These are phyloP conservation scores for Hypanus sabinus DNA, from an alignment of 2,113 vertebrate species.

Conservation along the genomic window DNA sequence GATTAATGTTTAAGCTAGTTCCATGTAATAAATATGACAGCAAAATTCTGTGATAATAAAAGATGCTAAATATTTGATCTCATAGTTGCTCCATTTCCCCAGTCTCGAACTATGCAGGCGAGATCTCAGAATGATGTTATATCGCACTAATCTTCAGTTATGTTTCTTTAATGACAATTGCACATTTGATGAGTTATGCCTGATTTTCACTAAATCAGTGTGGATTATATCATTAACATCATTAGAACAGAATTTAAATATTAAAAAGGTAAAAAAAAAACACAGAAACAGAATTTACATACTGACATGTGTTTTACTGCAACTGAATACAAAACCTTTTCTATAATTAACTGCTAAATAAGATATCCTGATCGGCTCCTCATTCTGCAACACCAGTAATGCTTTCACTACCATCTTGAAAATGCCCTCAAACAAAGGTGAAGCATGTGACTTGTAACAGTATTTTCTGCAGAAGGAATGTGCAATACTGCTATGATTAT, in stretches of 20 bases:
- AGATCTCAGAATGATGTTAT: conserved; percentile 78
- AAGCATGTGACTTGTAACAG: background rate
- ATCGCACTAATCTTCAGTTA: conserved; percentile 79
- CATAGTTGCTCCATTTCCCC: conserved; percentile 45
- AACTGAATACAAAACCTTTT: background rate
- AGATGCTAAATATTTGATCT: conserved; percentile 69
- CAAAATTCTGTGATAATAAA: background rate
- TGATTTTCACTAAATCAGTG: conserved; percentile 80
- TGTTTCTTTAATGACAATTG: conserved; percentile 83
- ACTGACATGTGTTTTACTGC: background rate
- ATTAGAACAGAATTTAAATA: conserved; percentile 63
- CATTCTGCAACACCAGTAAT: background rate
- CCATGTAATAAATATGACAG: background rate
- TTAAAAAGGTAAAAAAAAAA: background rate
- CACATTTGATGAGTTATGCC: conserved; percentile 73
- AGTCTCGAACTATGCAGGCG: conserved; percentile 73
- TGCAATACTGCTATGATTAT: background rate
- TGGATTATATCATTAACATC: conserved; percentile 68
- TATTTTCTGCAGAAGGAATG: background rate
- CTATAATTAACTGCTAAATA: background rate
- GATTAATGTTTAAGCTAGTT: background rate
- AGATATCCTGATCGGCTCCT: background rate
- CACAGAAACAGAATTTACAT: background rate
- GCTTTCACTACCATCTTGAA: background rate
- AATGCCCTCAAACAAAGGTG: background rate